Base-by-base conservation (phyloP, 1,140 invertebrate genomes). In the Scaptomyza pallida region DNA sequence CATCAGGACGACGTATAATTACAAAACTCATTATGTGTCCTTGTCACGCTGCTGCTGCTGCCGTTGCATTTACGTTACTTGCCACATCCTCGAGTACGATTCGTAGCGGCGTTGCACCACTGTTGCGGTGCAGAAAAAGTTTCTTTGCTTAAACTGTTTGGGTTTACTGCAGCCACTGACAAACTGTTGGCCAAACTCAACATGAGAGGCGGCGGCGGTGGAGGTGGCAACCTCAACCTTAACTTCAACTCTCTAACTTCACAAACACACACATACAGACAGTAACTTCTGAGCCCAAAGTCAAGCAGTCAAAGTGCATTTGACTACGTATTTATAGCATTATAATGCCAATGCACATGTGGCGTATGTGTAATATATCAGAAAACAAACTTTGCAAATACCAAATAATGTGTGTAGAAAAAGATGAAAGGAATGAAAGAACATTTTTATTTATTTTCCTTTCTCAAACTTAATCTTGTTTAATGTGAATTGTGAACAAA, bases 221-320 rank as follows among this genome's bases (percentile, higher is more conserved):
- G 67, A 69, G 67, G 41, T 37, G 50, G 47, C 16, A 40, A 15
- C 35, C 37, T 30, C 57, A 63, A 50, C 43, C 57, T 30, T 6
- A 45, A 45, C 61, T 33, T 43, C 13, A 35, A 55, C 51, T 60
- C 12, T 15, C 0, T 19, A 54, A 60, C 62, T 50, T n/a, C 37
- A 21, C 12, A 35, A 10, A 48, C 21, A 23, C 41, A 44, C 15
- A 23, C 16, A 23, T 41, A 17, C 12, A 35, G 10, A 44, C 21
- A 23, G 30, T 45, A 63, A 80, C 67, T 75, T 82, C 57, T 65
- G 65, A 81, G 69, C 73, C 59, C 23, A 77, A 88, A 88, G 82
- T 81, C 82, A 81, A 81, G 62, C 77, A 81, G 81, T 85, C 82
- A 85, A 77, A 88, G 65, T 86, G 81, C 82, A 86, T 77, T 74